Evolutionary conservation across 2,888 invertebrate species (phyloP).

Genomic region (Marasmarcha lunaedactyla): DNA sequence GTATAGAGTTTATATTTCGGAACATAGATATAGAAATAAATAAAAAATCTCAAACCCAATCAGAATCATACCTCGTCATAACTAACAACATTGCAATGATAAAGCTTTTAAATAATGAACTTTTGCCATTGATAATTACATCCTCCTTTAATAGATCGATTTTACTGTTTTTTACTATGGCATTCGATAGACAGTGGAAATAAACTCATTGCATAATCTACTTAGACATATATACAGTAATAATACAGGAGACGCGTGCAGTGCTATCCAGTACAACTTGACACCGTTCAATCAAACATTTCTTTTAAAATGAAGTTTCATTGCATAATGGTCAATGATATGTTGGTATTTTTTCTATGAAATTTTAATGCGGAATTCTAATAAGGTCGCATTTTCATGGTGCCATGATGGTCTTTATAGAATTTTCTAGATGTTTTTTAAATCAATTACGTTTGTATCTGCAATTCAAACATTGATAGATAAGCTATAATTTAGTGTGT

Average conservation of each 20-base stretch:
- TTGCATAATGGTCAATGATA: conserved; percentile 2
- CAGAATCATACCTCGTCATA: too few relatives aligned
- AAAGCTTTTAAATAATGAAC: too few relatives aligned
- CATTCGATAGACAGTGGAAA: conserved; percentile 9
- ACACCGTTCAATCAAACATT: conserved; percentile 7
- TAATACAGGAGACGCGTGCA: conserved; percentile 14
- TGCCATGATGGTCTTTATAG: neutral
- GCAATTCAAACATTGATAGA: too few relatives aligned
- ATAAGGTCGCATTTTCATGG: neutral
- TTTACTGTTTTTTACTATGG: conserved; percentile 6
- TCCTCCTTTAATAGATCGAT: too few relatives aligned
- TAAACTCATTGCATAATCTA: conserved; percentile 12
- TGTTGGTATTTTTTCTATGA: conserved; percentile 9
- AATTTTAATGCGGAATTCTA: conserved; percentile 6
- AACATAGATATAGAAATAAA: too few relatives aligned
- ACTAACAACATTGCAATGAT: too few relatives aligned
- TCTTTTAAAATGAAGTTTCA: neutral
- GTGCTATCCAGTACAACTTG: conserved; percentile 17
- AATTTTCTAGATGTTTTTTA: too few relatives aligned
- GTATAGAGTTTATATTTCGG: too few relatives aligned
- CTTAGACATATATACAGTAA: conserved; percentile 9
- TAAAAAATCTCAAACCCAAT: too few relatives aligned
- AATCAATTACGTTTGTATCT: too few relatives aligned
- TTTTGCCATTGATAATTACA: too few relatives aligned
- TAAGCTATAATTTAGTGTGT: too few relatives aligned